These are phyloP conservation scores for Plectropomus leopardus DNA, from an alignment of 2,113 vertebrate genomes.

Conservation along the genomic window DNA sequence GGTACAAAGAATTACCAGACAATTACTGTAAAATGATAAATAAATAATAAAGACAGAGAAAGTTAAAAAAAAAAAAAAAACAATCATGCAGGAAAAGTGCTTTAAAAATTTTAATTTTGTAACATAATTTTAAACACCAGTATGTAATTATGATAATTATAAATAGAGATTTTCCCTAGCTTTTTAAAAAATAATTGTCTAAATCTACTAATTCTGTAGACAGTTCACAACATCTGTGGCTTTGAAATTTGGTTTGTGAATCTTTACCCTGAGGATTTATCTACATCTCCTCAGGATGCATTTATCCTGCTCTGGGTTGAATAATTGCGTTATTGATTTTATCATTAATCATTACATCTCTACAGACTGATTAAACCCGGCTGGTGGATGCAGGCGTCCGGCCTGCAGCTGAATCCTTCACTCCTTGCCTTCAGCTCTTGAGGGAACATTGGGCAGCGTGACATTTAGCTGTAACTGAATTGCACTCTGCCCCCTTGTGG, in stretches of 20 bases:
- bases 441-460: constrained; percentile 42
- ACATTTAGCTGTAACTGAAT: constrained; percentile 66
- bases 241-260: not conserved
- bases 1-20: too few species aligned
- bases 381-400: not conserved
- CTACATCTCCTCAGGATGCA: not conserved
- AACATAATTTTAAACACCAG: too few species aligned
- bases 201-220: too few species aligned
- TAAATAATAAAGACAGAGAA: too few species aligned
- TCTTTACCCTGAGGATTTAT: not conserved
- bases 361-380: constrained; percentile 13
- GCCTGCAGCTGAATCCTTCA: constrained; percentile 30
- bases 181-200: too few species aligned
- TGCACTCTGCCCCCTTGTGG: constrained; percentile 85
- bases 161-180: too few species aligned
- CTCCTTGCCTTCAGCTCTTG: constrained; percentile 34
- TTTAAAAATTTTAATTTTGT: too few species aligned
- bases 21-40: too few species aligned
- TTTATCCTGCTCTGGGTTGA: not conserved
- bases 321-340: constrained; percentile 8
- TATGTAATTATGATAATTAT: too few species aligned
- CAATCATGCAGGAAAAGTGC: too few species aligned
- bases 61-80: too few species aligned
- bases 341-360: not conserved
- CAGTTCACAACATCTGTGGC: not conserved